Conservation (phyloP, 2,888 invertebrate species). For the Exocentrus adspersus region DNA sequence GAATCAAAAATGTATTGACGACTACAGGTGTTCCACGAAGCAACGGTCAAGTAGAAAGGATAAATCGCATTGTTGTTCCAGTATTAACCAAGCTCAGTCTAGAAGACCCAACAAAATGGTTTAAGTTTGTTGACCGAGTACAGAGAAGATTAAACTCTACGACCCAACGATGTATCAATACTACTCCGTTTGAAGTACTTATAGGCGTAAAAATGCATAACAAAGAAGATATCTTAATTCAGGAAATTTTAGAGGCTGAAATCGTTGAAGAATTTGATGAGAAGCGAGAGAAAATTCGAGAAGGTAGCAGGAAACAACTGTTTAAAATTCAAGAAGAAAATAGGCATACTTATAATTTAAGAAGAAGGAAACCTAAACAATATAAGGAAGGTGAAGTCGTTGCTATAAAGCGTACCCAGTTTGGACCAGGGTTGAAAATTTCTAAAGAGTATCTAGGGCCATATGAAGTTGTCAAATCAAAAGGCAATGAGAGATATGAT, state of each 20-base stretch:
- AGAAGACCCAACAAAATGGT: slow-evolving; percentile 52
- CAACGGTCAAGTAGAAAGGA: slow-evolving; percentile 57
- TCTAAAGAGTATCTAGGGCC: slow-evolving; percentile 55
- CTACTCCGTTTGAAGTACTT: slow-evolving; percentile 44
- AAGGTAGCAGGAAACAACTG: slow-evolving; percentile 34
- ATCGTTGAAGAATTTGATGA: slow-evolving; percentile 25
- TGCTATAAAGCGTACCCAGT: slow-evolving; percentile 57
- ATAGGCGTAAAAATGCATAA: slow-evolving; percentile 39
- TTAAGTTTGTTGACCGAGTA: slow-evolving; percentile 42
- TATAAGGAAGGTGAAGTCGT: slow-evolving; percentile 50
- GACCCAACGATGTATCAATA: slow-evolving; percentile 47
- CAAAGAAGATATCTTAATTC: slow-evolving; percentile 28
- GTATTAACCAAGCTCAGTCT: slow-evolving; percentile 54
- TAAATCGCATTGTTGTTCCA: slow-evolving; percentile 52
- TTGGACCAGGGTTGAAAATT: slow-evolving; percentile 55
- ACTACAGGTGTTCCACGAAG: slow-evolving; percentile 53
- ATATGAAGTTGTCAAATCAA: slow-evolving; percentile 41
- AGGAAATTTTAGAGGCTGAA: slow-evolving; percentile 17
- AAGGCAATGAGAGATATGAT: slow-evolving; percentile 52
- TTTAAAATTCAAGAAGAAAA: slow-evolving; percentile 45
- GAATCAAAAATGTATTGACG: slow-evolving; percentile 50
- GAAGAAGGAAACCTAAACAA: slow-evolving; percentile 39
- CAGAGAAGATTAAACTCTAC: slow-evolving; percentile 51
- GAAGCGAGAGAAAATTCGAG: slow-evolving; percentile 34
- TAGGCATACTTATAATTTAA: slow-evolving; percentile 40